A percentile compares a stretch with the other conserved stretches of the same genome.
Conservation (phyloP, 2,113 vertebrate species). For the Ochotona curzoniae region DNA sequence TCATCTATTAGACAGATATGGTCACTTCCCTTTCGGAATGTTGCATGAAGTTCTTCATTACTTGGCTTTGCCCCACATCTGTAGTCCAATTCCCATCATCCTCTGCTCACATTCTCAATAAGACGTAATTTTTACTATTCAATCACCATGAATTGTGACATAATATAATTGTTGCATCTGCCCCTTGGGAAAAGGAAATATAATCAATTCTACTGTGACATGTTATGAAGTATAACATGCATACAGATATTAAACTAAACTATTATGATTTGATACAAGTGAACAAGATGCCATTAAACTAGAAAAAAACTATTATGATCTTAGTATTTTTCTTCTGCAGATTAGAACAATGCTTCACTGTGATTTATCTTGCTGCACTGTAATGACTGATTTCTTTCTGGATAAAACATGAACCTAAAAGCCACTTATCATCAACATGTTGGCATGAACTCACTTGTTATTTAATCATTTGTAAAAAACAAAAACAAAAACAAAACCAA, state of each 20-base stretch:
- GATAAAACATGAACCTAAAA: not conserved
- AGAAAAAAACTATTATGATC: no score
- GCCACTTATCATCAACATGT: not conserved
- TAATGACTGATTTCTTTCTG: not conserved
- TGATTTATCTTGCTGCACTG: not conserved
- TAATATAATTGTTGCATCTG: no score
- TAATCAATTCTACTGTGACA: not conserved
- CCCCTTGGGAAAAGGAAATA: not conserved
- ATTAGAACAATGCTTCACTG: no score
- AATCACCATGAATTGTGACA: not conserved
- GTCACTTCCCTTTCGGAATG: not conserved
- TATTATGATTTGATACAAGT: no score
- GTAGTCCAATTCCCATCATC: no score
- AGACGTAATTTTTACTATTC: no score
- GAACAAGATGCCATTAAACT: no score
- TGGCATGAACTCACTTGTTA: not conserved
- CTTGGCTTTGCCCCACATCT: rapidly evolving
- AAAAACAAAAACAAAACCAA: no score
- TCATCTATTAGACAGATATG: not conserved
- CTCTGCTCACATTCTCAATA: no score
- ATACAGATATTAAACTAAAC: no score
- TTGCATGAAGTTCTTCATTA: not conserved
- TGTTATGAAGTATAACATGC: not conserved
- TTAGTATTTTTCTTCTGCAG: no score
- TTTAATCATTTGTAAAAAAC: no score